Base-by-base conservation (phyloP, 2,113 vertebrate genomes). In the Larimichthys crocea region DNA sequence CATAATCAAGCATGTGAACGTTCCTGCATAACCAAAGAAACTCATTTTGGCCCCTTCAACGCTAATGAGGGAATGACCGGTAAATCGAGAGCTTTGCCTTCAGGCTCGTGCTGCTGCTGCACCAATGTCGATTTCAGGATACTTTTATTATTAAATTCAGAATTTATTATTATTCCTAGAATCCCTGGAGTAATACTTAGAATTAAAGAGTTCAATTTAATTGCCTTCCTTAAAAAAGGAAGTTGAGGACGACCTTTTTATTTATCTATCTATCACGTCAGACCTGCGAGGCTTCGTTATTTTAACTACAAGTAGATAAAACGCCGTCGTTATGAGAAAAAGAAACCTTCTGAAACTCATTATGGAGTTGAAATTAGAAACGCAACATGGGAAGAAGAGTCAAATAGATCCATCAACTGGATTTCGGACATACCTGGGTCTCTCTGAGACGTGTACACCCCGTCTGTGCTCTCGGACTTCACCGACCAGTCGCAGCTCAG, bases 401-500 rank as follows among this genome's bases (percentile, higher is more conserved):
- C 29, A 3, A 29, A 26, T 26, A 4, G 29, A 4, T 29, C 29
- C 29, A 29, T 29, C 4, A 60, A 12, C 7, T 26, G 17, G 9
- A 24, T 46, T 55, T 6, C 0, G n/a, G 44, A 48, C 94, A 86
- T 90, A 99, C 98, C 97, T 22, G 96, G 94, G 75, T 97, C 97
- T 94, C 98, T 97, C 52, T 95, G 94, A 9, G 96, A 96, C 19
- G 97, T 98, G 89, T 96, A 99, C n/a, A 98, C 93, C 31, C 94
- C 96, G 20, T 97, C 97, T 71, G 93, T 94, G 0, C 94, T 93
- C 70, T 96, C 95, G 0, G 96, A 95, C 86, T 95, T 98, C 90
- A 98, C 95, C 0, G 96, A 97, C 98, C 98, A 99, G 93, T 97
- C 98, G 73, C 97, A 96, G 68, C 96, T 97, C 91, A 99, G 94